Conservation (phyloP, 2,113 vertebrate species). For the Amphiprion ocellaris region DNA sequence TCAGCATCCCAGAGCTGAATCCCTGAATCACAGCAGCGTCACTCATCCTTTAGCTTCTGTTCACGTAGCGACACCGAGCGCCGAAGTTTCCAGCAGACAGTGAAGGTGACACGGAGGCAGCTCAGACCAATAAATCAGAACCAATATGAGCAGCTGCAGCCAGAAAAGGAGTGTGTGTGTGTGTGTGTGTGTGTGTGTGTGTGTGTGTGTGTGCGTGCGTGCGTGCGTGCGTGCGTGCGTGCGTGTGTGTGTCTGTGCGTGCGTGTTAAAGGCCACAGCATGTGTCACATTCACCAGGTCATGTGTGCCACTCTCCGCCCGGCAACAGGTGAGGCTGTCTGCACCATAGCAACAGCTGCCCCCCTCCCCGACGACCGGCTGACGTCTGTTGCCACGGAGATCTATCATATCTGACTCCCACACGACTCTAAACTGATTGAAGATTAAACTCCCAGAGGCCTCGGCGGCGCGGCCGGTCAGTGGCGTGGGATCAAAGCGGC, state of each 20-base stretch:
- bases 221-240: not conserved
- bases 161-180: constrained; percentile 30
- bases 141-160: constrained; percentile 10
- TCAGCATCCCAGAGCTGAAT: too few species aligned
- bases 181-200: constrained; percentile 1
- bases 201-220: constrained; percentile 18
- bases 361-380: constrained; percentile 16
- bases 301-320: not conserved
- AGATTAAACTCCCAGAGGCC: not conserved
- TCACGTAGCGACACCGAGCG: constrained; percentile 30
- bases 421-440: not conserved
- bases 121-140: constrained; percentile 41
- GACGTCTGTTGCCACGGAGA: constrained; percentile 38
- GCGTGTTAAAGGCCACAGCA: constrained; percentile 3
- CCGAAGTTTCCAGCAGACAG: constrained; percentile 8
- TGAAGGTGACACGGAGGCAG: constrained; percentile 68
- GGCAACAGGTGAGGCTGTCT: constrained; percentile 79
- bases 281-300: constrained; percentile 13
- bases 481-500: not conserved
- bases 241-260: not conserved
- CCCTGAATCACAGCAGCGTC: not conserved
- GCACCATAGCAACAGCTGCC: constrained; percentile 75
- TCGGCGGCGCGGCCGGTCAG: not conserved
- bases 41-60: constrained; percentile 30
- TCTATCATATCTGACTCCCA: not conserved